A percentile compares a stretch with the other conserved stretches of the same genome.
Conservation (phyloP, 1,140 invertebrate species). For the Liolophura sinensis region DNA sequence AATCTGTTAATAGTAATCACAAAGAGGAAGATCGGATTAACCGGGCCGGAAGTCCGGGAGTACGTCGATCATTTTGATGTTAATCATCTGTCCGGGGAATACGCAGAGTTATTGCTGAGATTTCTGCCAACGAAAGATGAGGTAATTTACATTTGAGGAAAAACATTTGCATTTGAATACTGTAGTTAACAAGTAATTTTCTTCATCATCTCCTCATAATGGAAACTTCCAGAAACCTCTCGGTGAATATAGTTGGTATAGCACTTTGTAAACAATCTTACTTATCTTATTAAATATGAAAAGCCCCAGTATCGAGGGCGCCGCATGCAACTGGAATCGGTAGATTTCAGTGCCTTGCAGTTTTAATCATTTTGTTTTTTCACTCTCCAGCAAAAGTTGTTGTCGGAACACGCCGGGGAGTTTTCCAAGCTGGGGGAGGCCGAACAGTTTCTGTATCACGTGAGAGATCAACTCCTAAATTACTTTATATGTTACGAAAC, state of each 20-base stretch:
- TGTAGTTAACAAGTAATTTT: background rate
- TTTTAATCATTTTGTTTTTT: background rate
- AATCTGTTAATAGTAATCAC: conserved; percentile 17
- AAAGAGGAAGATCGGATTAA: conserved; percentile 12
- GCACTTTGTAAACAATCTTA: background rate
- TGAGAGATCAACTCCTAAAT: background rate
- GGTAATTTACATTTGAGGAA: conserved; percentile 7
- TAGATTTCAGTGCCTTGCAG: background rate
- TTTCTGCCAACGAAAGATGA: conserved; percentile 26
- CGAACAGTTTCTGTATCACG: conserved; percentile 23
- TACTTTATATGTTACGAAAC: too few species aligned
- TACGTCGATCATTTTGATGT: conserved; percentile 15
- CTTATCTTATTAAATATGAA: background rate
- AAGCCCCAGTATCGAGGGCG: background rate
- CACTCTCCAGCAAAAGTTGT: conserved; percentile 4
- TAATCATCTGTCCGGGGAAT: conserved; percentile 9
- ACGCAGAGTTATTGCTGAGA: conserved; percentile 20
- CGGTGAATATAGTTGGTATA: background rate
- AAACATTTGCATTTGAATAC: background rate
- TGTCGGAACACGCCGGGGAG: conserved; percentile 16
- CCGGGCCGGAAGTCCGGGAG: conserved; percentile 8
- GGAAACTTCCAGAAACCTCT: background rate
- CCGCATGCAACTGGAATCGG: background rate
- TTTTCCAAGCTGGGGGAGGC: conserved; percentile 15
- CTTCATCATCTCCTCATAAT: background rate